Conservation (phyloP, 2,888 invertebrate genomes). For the Polia nebulosa region DNA sequence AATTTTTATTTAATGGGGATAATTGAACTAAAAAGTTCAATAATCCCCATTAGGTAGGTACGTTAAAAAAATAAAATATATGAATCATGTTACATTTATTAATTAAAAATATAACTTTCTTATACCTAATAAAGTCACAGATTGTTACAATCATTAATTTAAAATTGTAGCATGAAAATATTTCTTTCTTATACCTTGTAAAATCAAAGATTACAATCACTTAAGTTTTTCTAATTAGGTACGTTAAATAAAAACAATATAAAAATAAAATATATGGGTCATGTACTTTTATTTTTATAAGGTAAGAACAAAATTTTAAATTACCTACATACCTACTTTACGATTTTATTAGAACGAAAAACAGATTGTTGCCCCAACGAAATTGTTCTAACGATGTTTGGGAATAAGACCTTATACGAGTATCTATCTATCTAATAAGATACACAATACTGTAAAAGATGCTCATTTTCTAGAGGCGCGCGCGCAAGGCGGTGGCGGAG, state of each 20-base stretch:
- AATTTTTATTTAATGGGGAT: too few species aligned
- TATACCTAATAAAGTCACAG: too few species aligned
- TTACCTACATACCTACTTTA: constrained; percentile 35
- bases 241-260: constrained; percentile 35
- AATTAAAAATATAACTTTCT: too few species aligned
- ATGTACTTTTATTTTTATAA: constrained; percentile 34
- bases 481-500: constrained; percentile 26
- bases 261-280: constrained; percentile 33
- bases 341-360: constrained; percentile 34
- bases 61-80: too few species aligned
- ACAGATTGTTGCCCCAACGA: constrained; percentile 34
- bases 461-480: constrained; percentile 35
- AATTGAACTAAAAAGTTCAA: too few species aligned
- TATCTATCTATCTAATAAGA: constrained; percentile 34
- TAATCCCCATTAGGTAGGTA: too few species aligned
- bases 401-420: constrained; percentile 36
- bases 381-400: constrained; percentile 36
- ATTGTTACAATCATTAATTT: too few species aligned
- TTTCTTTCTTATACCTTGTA: too few species aligned
- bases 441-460: constrained; percentile 36
- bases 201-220: too few species aligned
- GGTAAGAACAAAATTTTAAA: constrained; percentile 32
- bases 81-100: too few species aligned
- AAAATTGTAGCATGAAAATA: too few species aligned
- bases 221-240: constrained; percentile 38